Base-by-base conservation (phyloP, 2,797 vertebrate species). In the Hemitrygon akajei region DNA sequence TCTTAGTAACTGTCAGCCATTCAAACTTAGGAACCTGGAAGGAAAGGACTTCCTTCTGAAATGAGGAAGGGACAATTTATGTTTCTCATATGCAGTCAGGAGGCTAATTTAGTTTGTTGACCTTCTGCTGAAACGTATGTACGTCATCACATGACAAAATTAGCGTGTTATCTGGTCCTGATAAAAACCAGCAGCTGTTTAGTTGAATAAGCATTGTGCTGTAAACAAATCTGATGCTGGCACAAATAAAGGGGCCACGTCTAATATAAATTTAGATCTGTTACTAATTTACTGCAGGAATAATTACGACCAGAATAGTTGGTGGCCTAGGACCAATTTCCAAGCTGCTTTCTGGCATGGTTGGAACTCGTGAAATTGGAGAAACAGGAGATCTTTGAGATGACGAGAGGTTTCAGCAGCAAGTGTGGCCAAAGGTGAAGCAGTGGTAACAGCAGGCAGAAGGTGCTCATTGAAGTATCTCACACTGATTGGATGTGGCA, bases 261-360 rank as follows among this genome's bases (percentile, higher is more conserved):
- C 22, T 76, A 30, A 27, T 76, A 93, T 76, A 76, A 71, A 93
- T 93, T 75, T 76, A 93, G 91, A 93, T 76, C 71, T n/a, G 5
- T 93, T 76, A n/a, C 91, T n/a, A 93, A 58, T 56, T 76, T 71
- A 75, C 40, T 30, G 91, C 40, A 75, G 91, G 27, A 93, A 76
- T 93, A 93, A 76, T 75, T 76, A 18, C 27, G 27, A 93, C 71
- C 91, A 92, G 63, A 75, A 92, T 92, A 92, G 91, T 75, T 71
- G 66, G 14, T 92, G 69, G 37, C 40, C 3, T 63, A 60, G 30
- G 58, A 30, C 58, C 84, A 7, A 34, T 87, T 87, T 87, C 63
- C 27, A 89, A 7, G 60, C n/a, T 66, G 34, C 86, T 7, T 2
- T 11, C n/a, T 69, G n/a, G 7, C 3, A 7, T 7, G 12, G 66